These are phyloP conservation scores for Candoia aspera DNA, from an alignment of 2,113 vertebrate species.

Conservation along the genomic window DNA sequence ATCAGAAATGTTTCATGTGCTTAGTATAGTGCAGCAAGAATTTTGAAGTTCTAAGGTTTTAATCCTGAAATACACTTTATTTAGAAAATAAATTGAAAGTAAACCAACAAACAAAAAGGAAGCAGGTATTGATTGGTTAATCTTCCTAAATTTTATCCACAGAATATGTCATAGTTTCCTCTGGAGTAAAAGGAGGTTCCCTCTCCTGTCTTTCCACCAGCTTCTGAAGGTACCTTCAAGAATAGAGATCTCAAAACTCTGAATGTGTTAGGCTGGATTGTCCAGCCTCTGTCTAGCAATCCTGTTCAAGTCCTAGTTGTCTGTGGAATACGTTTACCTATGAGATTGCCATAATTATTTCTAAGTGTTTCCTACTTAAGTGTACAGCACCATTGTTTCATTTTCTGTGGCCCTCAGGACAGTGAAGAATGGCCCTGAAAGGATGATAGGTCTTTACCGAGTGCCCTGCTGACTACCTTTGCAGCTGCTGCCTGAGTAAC, in stretches of 20 bases:
- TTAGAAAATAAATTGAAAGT: background rate
- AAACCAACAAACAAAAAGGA: background rate
- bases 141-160: background rate
- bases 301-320: background rate
- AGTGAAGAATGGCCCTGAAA: background rate
- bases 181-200: background rate
- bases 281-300: background rate
- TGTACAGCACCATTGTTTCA: background rate
- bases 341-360: background rate
- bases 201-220: background rate
- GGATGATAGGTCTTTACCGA: too few species aligned
- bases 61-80: background rate
- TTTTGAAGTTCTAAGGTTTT: background rate
- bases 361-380: too few species aligned
- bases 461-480: background rate
- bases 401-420: background rate
- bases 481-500: background rate
- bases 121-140: background rate
- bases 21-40: background rate
- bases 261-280: background rate
- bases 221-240: background rate
- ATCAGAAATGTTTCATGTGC: background rate
- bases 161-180: background rate
- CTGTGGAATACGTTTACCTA: background rate
- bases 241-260: background rate